Percentiles rank a stretch among this genome's conserved stretches.
Evolutionary conservation across 2,888 invertebrate species (phyloP).

Genomic region (Acanthosepion pharaonis): DNA sequence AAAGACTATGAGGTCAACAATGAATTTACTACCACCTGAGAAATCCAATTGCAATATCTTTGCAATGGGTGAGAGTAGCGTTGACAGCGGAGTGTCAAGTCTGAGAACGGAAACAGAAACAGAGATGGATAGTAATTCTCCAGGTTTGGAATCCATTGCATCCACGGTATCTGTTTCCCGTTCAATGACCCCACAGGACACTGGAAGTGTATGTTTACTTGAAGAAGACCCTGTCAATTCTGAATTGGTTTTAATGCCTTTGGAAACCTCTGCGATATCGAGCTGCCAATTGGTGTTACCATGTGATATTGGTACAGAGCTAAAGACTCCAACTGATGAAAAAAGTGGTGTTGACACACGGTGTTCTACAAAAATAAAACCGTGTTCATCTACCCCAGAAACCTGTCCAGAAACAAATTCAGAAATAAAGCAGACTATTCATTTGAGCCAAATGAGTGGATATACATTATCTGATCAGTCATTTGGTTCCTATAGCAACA

Average conservation of each 20-base stretch:
- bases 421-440: conserved; percentile 25
- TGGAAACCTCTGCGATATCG: not conserved
- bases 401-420: conserved; percentile 38
- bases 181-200: conserved; percentile 44
- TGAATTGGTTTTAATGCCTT: not conserved
- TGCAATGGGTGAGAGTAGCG: conserved; percentile 46
- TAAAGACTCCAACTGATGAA: conserved; percentile 37
- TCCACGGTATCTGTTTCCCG: conserved; percentile 37
- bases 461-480: conserved; percentile 36
- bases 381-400: not conserved
- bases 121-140: conserved; percentile 46
- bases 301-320: conserved; percentile 35
- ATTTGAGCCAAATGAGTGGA: not conserved
- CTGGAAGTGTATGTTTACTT: conserved; percentile 37
- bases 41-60: conserved; percentile 46
- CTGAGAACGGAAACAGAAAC: conserved; percentile 44
- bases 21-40: conserved; percentile 40
- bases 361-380: not conserved
- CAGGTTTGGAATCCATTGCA: conserved; percentile 44
- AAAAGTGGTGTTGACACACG: conserved; percentile 40
- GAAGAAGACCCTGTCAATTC: conserved; percentile 43
- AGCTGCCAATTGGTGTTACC: conserved; percentile 36
- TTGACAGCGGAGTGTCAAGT: conserved; percentile 44
- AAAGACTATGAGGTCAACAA: conserved; percentile 12
- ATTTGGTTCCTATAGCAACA: conserved; percentile 36